Percentiles rank a stretch among this genome's conserved stretches.
Conservation (phyloP, 2,888 invertebrate species). For the Cosmopolites sordidus region DNA sequence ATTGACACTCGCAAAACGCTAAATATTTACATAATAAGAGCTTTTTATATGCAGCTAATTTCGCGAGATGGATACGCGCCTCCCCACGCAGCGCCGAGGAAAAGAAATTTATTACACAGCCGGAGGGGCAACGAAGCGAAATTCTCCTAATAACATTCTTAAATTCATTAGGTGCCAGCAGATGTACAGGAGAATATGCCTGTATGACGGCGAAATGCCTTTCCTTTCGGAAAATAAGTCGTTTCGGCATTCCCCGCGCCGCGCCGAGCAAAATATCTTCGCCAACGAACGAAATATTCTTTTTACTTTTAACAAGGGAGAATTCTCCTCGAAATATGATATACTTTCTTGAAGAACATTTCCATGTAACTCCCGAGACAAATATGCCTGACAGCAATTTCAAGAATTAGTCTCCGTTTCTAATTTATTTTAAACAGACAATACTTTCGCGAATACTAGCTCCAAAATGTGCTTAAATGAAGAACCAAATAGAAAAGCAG, state of each 20-base stretch:
- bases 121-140: neutral
- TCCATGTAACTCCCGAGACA: too few relatives aligned
- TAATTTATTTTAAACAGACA: too few relatives aligned
- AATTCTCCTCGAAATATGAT: neutral
- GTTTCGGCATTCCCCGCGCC: neutral
- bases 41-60: slow-evolving; percentile 11
- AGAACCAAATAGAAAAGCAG: too few relatives aligned
- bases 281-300: neutral
- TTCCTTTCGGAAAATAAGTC: slow-evolving; percentile 1
- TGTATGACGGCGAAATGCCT: slow-evolving; percentile 7
- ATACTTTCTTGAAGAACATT: too few relatives aligned
- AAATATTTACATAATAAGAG: slow-evolving; percentile 15
- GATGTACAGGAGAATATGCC: slow-evolving; percentile 7
- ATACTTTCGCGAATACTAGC: too few relatives aligned
- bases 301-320: neutral
- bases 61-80: neutral
- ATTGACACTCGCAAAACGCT: slow-evolving; percentile 20
- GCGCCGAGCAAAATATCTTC: neutral
- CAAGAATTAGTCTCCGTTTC: too few relatives aligned
- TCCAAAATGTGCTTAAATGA: too few relatives aligned
- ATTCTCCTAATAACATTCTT: slow-evolving; percentile 10
- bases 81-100: neutral
- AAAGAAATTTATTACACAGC: neutral
- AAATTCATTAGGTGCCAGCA: slow-evolving; percentile 9
- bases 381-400: too few relatives aligned